Conservation (phyloP, 1,140 invertebrate species). For the Alviniconcha marisindica region DNA sequence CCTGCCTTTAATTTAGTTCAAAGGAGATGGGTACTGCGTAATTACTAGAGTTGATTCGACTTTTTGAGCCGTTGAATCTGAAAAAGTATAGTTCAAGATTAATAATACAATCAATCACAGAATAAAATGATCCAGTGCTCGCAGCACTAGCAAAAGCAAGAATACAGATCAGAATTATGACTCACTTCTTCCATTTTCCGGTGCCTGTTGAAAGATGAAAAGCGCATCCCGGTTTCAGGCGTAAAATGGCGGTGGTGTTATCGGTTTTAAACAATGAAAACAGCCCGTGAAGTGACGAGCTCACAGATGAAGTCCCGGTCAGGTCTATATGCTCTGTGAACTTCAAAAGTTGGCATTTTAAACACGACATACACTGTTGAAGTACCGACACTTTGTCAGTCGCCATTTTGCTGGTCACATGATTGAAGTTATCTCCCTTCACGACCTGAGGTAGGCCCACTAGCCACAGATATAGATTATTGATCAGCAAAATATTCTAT, state of each 20-base stretch:
- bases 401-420: constrained; percentile 5
- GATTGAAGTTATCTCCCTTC: constrained; percentile 3
- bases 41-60: too few species aligned
- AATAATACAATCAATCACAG: too few species aligned
- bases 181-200: constrained; percentile 3
- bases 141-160: background rate
- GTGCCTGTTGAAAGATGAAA: background rate
- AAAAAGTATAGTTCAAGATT: too few species aligned
- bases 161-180: background rate
- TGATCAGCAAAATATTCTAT: too few species aligned
- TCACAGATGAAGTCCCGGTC: background rate
- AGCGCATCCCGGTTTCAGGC: background rate
- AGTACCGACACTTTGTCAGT: background rate
- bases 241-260: background rate
- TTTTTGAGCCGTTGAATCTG: too few species aligned
- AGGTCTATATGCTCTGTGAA: background rate
- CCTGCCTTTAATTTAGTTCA: too few species aligned
- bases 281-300: background rate
- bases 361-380: background rate
- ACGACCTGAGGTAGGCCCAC: too few species aligned
- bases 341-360: constrained; percentile 13
- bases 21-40: too few species aligned
- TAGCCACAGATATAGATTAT: too few species aligned
- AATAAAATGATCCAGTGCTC: background rate
- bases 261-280: background rate